These are phyloP conservation scores for Euzophera pinguis DNA, from an alignment of 2,888 invertebrate species.

Conservation along the genomic window DNA sequence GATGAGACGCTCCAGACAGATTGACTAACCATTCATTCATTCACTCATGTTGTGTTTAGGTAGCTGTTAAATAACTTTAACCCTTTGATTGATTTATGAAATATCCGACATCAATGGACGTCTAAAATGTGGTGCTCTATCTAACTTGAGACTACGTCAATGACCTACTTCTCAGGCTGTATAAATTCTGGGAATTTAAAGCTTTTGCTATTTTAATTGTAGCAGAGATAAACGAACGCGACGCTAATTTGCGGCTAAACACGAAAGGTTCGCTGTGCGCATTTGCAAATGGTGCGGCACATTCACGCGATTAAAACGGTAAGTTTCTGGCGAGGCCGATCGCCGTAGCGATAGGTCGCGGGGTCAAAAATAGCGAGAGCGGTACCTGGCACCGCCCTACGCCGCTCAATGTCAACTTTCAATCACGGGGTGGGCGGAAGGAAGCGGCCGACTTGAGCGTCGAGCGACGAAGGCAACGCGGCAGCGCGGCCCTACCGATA, in stretches of 20 bases:
- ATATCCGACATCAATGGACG: too few species aligned
- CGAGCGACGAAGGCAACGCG: conserved; percentile 49
- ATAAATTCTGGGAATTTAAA: conserved; percentile 27
- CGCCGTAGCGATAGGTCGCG: conserved; percentile 72
- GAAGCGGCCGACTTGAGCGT: conserved; percentile 63
- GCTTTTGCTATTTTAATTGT: conserved; percentile 40
- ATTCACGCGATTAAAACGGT: conserved; percentile 71
- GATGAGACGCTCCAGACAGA: conserved; percentile 28
- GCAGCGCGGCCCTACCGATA: conserved; percentile 27
- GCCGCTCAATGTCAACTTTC: conserved; percentile 75
- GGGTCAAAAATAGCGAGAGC: conserved; percentile 74
- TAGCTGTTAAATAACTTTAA: background rate
- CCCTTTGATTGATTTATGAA: background rate
- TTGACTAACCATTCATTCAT: conserved; percentile 13
- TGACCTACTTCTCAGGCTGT: conserved; percentile 16
- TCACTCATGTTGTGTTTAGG: too few species aligned
- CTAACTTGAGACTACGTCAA: background rate
- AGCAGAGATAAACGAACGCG: conserved; percentile 39
- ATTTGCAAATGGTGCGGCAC: conserved; percentile 62
- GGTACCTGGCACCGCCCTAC: conserved; percentile 76
- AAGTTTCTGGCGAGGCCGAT: conserved; percentile 72
- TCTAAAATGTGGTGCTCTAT: too few species aligned
- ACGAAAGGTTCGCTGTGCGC: conserved; percentile 54
- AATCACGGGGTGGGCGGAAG: conserved; percentile 69
- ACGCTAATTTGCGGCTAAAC: conserved; percentile 51